Conservation (phyloP, 2,113 vertebrate species). For the Vicugna pacos region DNA sequence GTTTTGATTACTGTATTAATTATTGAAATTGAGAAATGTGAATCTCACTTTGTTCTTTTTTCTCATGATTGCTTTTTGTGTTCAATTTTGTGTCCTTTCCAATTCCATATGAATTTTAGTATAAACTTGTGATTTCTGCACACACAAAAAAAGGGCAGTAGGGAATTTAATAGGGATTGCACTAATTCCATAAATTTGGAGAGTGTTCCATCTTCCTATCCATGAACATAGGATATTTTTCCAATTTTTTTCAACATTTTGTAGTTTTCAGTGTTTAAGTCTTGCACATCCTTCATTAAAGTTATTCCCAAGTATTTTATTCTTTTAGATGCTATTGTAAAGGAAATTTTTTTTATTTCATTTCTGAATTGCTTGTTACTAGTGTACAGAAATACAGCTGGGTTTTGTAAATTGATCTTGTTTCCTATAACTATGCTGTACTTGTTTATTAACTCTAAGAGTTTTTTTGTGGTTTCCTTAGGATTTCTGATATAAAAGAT, state of each 20-base stretch:
- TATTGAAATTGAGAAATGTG: slow-evolving; percentile 30
- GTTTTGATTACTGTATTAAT: background rate
- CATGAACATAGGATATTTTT: background rate
- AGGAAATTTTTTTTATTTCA: background rate
- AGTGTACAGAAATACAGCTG: background rate
- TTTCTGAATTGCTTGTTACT: background rate
- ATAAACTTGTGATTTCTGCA: background rate
- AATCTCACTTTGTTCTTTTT: background rate
- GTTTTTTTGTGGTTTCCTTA: background rate
- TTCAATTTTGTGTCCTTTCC: background rate
- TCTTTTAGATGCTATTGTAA: background rate
- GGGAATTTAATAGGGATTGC: background rate
- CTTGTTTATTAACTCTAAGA: slow-evolving; percentile 19
- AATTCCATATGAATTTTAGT: slow-evolving; percentile 3
- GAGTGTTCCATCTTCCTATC: background rate
- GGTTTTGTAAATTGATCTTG: background rate
- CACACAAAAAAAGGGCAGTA: background rate
- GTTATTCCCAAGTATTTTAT: background rate
- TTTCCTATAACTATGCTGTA: background rate
- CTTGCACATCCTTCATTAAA: background rate
- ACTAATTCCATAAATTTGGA: background rate
- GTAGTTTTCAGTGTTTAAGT: background rate
- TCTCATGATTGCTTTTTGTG: background rate
- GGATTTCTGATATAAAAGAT: background rate
- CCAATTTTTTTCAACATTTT: background rate